Percentiles rank a stretch among this genome's conserved stretches.
phyloP scores from a whole-genome alignment of 2,797 vertebrate species.

The Danio kyathit region DNA sequence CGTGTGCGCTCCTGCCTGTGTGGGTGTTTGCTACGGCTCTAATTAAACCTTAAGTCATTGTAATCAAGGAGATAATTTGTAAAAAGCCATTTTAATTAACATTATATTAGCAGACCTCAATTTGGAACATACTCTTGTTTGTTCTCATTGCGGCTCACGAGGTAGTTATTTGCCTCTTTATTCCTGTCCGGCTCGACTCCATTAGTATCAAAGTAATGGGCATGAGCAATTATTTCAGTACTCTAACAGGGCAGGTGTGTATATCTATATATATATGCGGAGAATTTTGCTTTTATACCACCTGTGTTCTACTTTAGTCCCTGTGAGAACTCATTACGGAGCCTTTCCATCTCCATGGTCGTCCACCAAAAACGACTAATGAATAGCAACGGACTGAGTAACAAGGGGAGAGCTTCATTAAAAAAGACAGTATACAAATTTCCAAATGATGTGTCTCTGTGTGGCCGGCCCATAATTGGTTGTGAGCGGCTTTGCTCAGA shows the following conservation, averaged over 20 bases:
- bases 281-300: slow-evolving; percentile 59
- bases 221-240: slow-evolving; percentile 67
- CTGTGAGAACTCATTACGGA: slow-evolving; percentile 70
- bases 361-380: slow-evolving; percentile 69
- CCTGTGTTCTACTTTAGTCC: slow-evolving; percentile 66
- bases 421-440: slow-evolving; percentile 75
- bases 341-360: slow-evolving; percentile 65
- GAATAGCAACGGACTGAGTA: slow-evolving; percentile 73
- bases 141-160: slow-evolving; percentile 63
- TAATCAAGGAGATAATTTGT: slow-evolving; percentile 73
- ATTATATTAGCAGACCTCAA: slow-evolving; percentile 75
- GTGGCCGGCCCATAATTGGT: slow-evolving; percentile 71
- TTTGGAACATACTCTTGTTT: slow-evolving; percentile 72
- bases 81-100: slow-evolving; percentile 77
- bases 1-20: slow-evolving; percentile 56
- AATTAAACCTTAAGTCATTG: slow-evolving; percentile 79
- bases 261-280: slow-evolving; percentile 21
- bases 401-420: slow-evolving; percentile 78
- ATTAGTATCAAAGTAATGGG: slow-evolving; percentile 76
- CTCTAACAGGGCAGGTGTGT: slow-evolving; percentile 43
- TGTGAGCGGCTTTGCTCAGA: slow-evolving; percentile 61
- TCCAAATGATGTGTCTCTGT: slow-evolving; percentile 69
- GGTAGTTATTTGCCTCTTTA: slow-evolving; percentile 66
- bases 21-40: slow-evolving; percentile 70
- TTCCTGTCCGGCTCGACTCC: slow-evolving; percentile 69